A percentile compares a stretch with the other conserved stretches of the same genome.
These are phyloP conservation scores for Cyclophora punctaria DNA, from an alignment of 2,888 invertebrate genomes.

Conservation along the genomic window DNA sequence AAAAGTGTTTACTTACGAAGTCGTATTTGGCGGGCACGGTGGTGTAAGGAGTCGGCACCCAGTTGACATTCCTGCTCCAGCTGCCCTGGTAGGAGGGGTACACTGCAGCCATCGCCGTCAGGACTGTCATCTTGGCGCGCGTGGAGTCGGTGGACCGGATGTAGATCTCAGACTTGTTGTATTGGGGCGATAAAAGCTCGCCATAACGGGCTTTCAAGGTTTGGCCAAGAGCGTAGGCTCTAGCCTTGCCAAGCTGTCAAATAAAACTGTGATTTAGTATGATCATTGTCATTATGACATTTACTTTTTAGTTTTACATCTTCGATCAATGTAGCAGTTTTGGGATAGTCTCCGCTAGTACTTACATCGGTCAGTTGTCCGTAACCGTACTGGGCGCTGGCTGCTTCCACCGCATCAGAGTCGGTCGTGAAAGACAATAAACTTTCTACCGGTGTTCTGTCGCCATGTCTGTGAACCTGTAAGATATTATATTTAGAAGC, in stretches of 20 bases:
- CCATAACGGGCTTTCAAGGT: constrained; percentile 31
- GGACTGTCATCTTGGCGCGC: constrained; percentile 39
- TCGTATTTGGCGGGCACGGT: constrained; percentile 35
- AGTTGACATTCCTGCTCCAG: constrained; percentile 32
- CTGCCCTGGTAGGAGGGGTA: constrained; percentile 23
- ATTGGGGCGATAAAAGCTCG: constrained; percentile 26
- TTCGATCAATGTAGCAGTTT: no score
- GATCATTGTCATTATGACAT: background rate
- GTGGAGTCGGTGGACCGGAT: constrained; percentile 43
- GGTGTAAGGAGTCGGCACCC: constrained; percentile 40
- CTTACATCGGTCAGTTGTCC: constrained; percentile 40
- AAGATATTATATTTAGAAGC: no score
- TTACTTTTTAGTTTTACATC: no score
- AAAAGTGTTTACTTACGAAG: constrained; percentile 26
- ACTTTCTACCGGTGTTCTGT: constrained; percentile 27
- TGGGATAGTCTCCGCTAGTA: background rate
- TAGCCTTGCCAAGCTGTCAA: constrained; percentile 27
- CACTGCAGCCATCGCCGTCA: constrained; percentile 34
- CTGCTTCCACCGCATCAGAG: constrained; percentile 13
- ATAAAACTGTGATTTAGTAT: background rate
- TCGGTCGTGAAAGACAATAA: constrained; percentile 18
- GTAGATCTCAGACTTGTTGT: constrained; percentile 41
- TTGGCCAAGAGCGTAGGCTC: constrained; percentile 28
- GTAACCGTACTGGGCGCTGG: constrained; percentile 26
- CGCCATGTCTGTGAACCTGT: constrained; percentile 39